A percentile compares a stretch with the other conserved stretches of the same genome.
These are phyloP conservation scores for Gallinago paraguaiae DNA, from an alignment of 2,113 vertebrate species.

Conservation along the genomic window DNA sequence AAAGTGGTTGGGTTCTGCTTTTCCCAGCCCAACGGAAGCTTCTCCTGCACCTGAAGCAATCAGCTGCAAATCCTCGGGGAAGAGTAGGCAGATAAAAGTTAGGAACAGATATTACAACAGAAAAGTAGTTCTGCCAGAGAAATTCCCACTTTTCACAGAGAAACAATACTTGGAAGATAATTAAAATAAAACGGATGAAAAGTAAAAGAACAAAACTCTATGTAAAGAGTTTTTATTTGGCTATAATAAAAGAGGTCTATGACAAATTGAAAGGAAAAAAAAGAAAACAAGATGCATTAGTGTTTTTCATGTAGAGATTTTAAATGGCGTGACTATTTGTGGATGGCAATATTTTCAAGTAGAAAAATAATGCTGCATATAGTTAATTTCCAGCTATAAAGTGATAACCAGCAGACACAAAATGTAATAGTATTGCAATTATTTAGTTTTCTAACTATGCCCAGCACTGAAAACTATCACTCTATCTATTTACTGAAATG, in stretches of 20 bases:
- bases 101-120: fast-evolving
- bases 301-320: background rate
- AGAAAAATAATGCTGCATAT: background rate
- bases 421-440: background rate
- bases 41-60: too few relatives aligned
- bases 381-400: slow-evolving; percentile 1
- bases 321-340: background rate
- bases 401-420: background rate
- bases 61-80: background rate
- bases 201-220: background rate
- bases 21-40: background rate
- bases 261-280: background rate
- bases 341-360: background rate
- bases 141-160: background rate
- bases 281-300: background rate
- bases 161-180: background rate
- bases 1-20: fast-evolving
- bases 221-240: background rate
- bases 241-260: background rate
- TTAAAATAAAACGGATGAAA: background rate
- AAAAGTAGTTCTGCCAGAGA: background rate
- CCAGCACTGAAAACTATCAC: background rate
- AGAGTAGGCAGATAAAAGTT: fast-evolving
- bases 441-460: background rate
- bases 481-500: slow-evolving; percentile 16